phyloP scores from a whole-genome alignment of 2,113 vertebrate genomes.

The Tringa solitaria region DNA sequence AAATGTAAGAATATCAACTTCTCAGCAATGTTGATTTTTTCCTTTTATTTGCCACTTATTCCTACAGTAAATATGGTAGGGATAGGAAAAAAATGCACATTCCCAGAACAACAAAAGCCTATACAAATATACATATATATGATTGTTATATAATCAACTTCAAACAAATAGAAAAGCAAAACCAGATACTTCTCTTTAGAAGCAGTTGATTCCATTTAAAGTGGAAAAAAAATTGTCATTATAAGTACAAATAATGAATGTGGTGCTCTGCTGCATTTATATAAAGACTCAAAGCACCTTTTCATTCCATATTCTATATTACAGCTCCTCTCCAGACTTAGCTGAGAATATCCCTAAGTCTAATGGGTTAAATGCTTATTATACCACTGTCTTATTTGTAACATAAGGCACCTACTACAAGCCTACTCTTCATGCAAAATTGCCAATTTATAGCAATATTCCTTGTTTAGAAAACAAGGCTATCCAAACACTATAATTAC shows the following conservation, averaged over 20 bases:
- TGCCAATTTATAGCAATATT: conserved; percentile 80
- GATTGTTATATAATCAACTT: not conserved
- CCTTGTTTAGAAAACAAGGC: conserved; percentile 85
- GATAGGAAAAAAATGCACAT: not conserved
- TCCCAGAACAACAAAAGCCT: not conserved
- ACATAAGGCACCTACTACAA: conserved; percentile 70
- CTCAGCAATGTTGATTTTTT: not conserved
- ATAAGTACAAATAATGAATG: conserved; percentile 34
- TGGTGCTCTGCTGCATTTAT: not conserved
- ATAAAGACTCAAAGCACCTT: not conserved
- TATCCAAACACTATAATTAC: conserved; percentile 84
- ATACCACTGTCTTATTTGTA: conserved; percentile 68
- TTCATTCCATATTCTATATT: not conserved
- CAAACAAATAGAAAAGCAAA: conserved; percentile 11
- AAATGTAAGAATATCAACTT: not conserved
- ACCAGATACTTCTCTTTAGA: not conserved
- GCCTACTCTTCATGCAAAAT: conserved; percentile 74
- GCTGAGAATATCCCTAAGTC: conserved; percentile 13
- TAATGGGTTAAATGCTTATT: conserved; percentile 71
- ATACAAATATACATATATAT: not conserved
- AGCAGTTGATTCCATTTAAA: conserved; percentile 12
- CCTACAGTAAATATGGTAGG: not conserved
- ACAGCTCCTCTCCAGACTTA: not conserved
- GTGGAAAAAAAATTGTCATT: conserved; percentile 2
- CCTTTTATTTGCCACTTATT: not conserved